These are phyloP conservation scores for Girardinus metallicus DNA, from an alignment of 2,797 vertebrate genomes.

Conservation along the genomic window DNA sequence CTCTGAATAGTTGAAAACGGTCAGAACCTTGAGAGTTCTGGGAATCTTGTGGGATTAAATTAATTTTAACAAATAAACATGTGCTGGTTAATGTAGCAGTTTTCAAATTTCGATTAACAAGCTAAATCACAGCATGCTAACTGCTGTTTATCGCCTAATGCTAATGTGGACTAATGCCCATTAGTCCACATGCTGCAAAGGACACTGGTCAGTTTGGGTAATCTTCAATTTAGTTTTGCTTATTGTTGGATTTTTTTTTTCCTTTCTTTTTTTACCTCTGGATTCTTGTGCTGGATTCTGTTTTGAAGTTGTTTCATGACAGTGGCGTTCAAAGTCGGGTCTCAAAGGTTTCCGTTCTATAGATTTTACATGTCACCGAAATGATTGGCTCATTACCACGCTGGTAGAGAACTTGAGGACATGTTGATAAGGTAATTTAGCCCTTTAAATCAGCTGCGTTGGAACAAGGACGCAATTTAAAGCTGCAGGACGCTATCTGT, in stretches of 20 bases:
- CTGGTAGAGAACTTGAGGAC: neutral
- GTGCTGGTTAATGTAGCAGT: neutral
- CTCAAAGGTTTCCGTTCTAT: neutral
- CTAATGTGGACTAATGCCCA: no score
- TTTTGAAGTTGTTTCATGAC: neutral
- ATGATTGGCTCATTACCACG: no score
- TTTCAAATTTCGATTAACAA: neutral
- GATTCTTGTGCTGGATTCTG: neutral
- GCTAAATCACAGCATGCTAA: neutral
- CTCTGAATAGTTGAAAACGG: neutral
- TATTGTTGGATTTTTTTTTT: neutral
- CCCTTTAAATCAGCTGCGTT: neutral
- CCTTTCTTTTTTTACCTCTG: no score
- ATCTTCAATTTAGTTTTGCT: neutral
- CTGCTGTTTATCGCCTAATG: neutral
- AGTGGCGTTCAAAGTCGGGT: neutral
- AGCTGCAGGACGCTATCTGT: no score
- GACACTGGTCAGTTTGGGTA: neutral
- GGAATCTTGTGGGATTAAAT: neutral
- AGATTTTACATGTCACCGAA: neutral
- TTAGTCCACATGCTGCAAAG: neutral
- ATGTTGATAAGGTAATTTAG: neutral
- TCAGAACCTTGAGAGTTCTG: neutral
- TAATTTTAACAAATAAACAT: neutral
- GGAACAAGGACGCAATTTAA: no score